These are phyloP conservation scores for Callopanchax toddi DNA, from an alignment of 2,113 vertebrate species.

Conservation along the genomic window DNA sequence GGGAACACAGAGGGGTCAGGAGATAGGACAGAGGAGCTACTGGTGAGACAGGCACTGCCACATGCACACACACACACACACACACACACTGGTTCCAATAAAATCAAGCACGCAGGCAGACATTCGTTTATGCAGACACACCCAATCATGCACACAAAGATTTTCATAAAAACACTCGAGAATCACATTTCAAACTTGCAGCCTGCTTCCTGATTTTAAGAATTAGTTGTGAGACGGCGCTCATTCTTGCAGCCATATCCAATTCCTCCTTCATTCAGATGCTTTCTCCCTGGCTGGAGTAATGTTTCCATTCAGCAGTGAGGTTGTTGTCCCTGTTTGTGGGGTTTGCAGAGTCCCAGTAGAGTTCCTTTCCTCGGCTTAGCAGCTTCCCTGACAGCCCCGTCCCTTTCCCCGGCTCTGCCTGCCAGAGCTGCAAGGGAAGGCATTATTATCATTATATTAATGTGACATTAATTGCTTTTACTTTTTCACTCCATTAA, in stretches of 20 bases:
- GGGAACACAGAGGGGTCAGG: constrained; percentile 84
- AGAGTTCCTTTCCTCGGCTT: constrained; percentile 46
- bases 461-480: constrained; percentile 90
- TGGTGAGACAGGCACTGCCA: constrained; percentile 70
- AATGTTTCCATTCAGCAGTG: constrained; percentile 31
- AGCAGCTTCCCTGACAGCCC: constrained; percentile 35
- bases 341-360: constrained; percentile 41
- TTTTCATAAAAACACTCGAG: background rate
- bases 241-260: background rate
- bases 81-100: constrained; percentile 32
- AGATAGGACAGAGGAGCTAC: constrained; percentile 80
- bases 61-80: constrained; percentile 47
- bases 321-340: constrained; percentile 38
- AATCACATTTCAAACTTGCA: constrained; percentile 1
- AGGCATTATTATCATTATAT: constrained; percentile 87
- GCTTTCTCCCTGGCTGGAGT: constrained; percentile 14
- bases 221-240: constrained; percentile 14
- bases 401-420: constrained; percentile 58
- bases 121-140: constrained; percentile 1
- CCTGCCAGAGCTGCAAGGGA: constrained; percentile 72
- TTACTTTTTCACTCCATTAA: constrained; percentile 89
- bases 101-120: constrained; percentile 40
- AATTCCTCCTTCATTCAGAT: constrained; percentile 19
- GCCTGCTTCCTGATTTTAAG: background rate
- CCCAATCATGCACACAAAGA: constrained; percentile 7